Evolutionary conservation across 2,888 invertebrate genomes (phyloP), one percentile per base, ranked within the genome.

Genomic region (Sinopyrophorus schimmeli): DNA sequence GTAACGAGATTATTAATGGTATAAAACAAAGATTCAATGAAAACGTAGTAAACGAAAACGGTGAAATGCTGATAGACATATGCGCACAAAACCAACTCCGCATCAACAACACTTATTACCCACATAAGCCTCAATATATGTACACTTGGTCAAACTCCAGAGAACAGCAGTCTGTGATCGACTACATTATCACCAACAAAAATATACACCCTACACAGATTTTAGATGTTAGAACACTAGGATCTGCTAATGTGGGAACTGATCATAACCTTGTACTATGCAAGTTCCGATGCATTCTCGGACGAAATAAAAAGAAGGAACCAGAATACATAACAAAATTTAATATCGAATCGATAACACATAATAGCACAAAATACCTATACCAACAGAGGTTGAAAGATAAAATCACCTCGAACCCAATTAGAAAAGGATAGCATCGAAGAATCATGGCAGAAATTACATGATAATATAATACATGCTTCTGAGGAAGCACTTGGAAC

Each of bases 401-500:
- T 6, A 26, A 28, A 28, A 28, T 28, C n/a, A 10, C 5, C 3
- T 28, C 2, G 21, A 21, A 21, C n/a, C 21, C 5, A 4, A n/a
- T 21, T 7, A 9, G 9, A 21, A 2, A 21, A 21, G 5, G 21
- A 2, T n/a, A 21, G 21, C 9, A 5, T n/a, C 7, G 21, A 21
- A 5, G n/a, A 21, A 24, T 44, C 7, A 20, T 9, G 7, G 26
- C 15, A 18, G 46, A 17, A 34, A 37, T 31, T 15, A 26, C n/a
- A n/a, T n/a, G n/a, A n/a, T n/a, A n/a, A n/a, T n/a, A n/a, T n/a
- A n/a, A n/a, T n/a, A n/a, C n/a, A n/a, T n/a, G n/a, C n/a, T n/a
- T n/a, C n/a, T n/a, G n/a, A 47, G 32, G 47, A 52, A 52, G 42
- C 35, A 37, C 37, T 37, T 40, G 47, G 47, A 42, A 37, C 27